Evolutionary conservation across 2,888 invertebrate species (phyloP).

Genomic region (Macropis europaea): DNA sequence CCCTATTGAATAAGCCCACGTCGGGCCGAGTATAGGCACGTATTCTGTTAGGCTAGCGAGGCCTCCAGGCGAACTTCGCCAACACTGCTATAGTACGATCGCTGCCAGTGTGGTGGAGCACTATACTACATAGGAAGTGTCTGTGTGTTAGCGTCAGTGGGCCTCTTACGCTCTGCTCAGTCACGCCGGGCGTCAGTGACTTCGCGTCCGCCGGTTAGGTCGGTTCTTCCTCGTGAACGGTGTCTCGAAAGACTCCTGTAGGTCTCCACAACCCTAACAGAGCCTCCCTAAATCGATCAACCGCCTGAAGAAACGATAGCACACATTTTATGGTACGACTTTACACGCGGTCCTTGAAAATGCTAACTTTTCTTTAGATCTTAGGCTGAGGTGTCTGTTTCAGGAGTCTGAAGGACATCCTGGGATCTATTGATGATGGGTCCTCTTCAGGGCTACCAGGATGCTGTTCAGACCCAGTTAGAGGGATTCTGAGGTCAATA

Average conservation of each 20-base stretch:
- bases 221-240: constrained; percentile 67
- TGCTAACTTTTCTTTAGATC: background rate
- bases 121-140: constrained; percentile 51
- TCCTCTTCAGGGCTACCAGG: constrained; percentile 43
- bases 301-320: too few relatives aligned
- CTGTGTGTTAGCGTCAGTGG: constrained; percentile 63
- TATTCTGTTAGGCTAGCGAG: constrained; percentile 56
- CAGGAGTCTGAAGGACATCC: constrained; percentile 27
- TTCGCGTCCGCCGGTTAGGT: constrained; percentile 78
- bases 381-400: constrained; percentile 1
- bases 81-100: constrained; percentile 36
- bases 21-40: constrained; percentile 44
- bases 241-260: background rate
- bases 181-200: constrained; percentile 78
- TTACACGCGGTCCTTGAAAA: too few relatives aligned
- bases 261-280: background rate
- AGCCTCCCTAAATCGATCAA: background rate
- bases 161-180: constrained; percentile 76
- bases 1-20: constrained; percentile 63
- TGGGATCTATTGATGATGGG: constrained; percentile 18
- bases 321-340: too few relatives aligned
- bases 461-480: constrained; percentile 49
- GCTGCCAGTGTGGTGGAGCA: constrained; percentile 49
- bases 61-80: constrained; percentile 52
- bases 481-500: constrained; percentile 44